These are phyloP conservation scores for Heliconius aoede DNA, from an alignment of 2,888 invertebrate genomes.

Conservation along the genomic window DNA sequence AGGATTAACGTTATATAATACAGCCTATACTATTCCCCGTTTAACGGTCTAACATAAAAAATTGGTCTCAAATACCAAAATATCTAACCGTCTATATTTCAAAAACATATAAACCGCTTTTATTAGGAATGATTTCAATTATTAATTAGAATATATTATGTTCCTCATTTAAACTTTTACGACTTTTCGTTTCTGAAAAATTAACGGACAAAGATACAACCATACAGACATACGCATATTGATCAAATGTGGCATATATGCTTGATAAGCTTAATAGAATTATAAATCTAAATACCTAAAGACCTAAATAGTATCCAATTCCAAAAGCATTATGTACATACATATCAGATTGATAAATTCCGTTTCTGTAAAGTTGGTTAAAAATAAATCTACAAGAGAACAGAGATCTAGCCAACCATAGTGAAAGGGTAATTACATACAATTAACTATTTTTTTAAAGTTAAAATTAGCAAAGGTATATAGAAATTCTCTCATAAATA, in stretches of 20 bases:
- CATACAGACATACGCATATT: not conserved
- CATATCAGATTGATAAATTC: no score
- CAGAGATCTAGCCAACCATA: not conserved
- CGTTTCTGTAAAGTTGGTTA: not conserved
- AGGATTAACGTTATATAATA: no score
- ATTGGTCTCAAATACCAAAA: no score
- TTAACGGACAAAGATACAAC: not conserved
- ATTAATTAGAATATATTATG: no score
- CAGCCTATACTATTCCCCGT: no score
- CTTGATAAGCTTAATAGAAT: not conserved
- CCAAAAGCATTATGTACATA: no score
- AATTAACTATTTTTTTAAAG: not conserved
- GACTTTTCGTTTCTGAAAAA: not conserved
- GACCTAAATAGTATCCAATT: not conserved
- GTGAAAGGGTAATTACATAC: not conserved
- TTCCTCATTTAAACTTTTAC: not conserved
- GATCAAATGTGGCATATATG: not conserved
- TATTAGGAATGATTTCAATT: no score
- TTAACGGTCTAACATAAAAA: no score
- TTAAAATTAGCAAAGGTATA: not conserved
- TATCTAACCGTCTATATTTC: no score
- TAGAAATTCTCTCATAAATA: not conserved
- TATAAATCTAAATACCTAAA: not conserved
- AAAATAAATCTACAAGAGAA: not conserved
- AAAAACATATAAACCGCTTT: no score